Evolutionary conservation across 2,888 invertebrate genomes (phyloP), one percentile per base, ranked within the genome.

Genomic region (Micoletzkya japonica): DNA sequence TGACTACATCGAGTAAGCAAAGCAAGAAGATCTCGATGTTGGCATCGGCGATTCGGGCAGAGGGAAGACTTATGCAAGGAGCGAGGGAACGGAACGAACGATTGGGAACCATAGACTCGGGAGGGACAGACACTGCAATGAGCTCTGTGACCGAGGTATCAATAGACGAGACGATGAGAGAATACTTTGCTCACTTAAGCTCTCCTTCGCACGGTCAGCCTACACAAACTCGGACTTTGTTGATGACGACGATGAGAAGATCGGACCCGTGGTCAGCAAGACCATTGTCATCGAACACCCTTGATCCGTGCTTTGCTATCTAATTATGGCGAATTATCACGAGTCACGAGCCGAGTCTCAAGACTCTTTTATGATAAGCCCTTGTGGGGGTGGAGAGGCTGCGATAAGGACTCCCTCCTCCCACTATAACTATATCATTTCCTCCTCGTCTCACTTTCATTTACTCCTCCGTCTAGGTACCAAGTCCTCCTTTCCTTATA

Each of bases 1-100:
- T 82, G 32, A 76, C 79, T 30, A 80, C 81, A 1, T 81, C 81
- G 24, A 77, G 78, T 10, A 82, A 82, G 52, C 82, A 81, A 44
- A 79, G 80, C 64, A 74, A 79, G 32, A 81, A 80, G 32, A 68
- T 68, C 7, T 68, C 68, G 7, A 58, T 68, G 57, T 34, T 68
- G 7, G 68, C 68, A 6, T 34, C 30, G 0, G 49, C 68, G 0
- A 68, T 68, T 32, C 28, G 68, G 17, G 68, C 68, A 39, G 68
- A 68, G 58, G 44, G 57, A 20, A 68, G 50, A n/a, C 26, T 68
- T 17, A 30, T 58, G 68, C 57, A 59, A 54, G 54, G 54, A 54
- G 26, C 7, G 54, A 7, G 14, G 7, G 54, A 54, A 24, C 10
- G 10, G 14, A 26, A 24, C 17, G 54, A 66, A 10, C 34, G 64